phyloP scores from a whole-genome alignment of 1,140 invertebrate genomes.

The Heliconius himera region DNA sequence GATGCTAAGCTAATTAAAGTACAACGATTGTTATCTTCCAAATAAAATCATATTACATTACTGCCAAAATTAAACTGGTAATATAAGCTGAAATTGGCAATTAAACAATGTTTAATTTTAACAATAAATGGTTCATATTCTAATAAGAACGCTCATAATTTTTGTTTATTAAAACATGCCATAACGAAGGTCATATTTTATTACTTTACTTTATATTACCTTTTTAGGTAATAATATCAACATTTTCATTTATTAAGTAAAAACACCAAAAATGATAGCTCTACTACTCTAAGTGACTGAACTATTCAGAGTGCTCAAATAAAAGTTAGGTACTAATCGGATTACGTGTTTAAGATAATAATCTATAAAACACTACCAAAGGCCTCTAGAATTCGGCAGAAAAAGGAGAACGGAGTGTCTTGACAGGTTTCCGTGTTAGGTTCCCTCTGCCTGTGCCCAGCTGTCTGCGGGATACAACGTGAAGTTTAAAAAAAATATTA shows the following conservation, averaged over 20 bases:
- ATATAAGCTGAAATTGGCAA: conserved; percentile 27
- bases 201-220: not conserved
- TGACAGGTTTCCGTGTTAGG: too few relatives aligned
- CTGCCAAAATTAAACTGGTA: conserved; percentile 29
- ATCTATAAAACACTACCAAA: too few relatives aligned
- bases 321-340: too few relatives aligned
- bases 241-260: not conserved
- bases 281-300: too few relatives aligned
- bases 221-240: not conserved
- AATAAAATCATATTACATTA: conserved; percentile 37
- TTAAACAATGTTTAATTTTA: conserved; percentile 25
- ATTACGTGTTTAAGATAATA: too few relatives aligned
- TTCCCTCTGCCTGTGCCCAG: too few relatives aligned
- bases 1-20: conserved; percentile 33
- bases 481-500: too few relatives aligned
- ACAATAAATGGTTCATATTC: conserved; percentile 27
- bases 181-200: not conserved
- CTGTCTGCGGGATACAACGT: too few relatives aligned
- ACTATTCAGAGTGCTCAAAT: too few relatives aligned
- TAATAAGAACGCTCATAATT: conserved; percentile 15
- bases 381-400: too few relatives aligned
- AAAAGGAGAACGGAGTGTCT: too few relatives aligned
- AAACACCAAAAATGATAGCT: not conserved
- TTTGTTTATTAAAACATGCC: not conserved
- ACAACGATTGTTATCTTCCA: conserved; percentile 29